A percentile compares a stretch with the other conserved stretches of the same genome.
These are phyloP conservation scores for Listrodromus nycthemerus DNA, from an alignment of 2,888 invertebrate genomes.

Conservation along the genomic window DNA sequence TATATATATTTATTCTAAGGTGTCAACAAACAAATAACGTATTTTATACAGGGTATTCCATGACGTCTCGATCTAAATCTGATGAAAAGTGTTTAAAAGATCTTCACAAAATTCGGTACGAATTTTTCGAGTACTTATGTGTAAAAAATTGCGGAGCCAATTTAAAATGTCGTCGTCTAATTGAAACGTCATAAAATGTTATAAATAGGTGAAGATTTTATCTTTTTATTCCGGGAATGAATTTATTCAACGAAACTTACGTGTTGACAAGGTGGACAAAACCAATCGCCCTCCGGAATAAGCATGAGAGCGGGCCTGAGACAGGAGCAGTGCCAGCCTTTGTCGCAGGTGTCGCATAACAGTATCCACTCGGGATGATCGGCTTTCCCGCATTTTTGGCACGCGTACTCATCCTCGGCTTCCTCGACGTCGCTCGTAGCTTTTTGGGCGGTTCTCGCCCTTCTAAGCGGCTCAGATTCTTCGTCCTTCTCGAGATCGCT, in stretches of 20 bases:
- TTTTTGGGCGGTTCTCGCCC: slow-evolving; percentile 94
- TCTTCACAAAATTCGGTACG: too few species aligned
- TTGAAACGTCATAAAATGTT: too few species aligned
- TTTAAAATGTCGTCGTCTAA: too few species aligned
- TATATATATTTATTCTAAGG: not conserved
- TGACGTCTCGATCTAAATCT: too few species aligned
- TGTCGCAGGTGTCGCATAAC: slow-evolving; percentile 97
- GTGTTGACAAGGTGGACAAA: slow-evolving; percentile 98
- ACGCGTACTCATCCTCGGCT: slow-evolving; percentile 89
- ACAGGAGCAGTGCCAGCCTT: slow-evolving; percentile 99
- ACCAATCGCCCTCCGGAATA: slow-evolving; percentile 99
- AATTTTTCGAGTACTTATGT: too few species aligned
- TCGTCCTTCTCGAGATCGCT: slow-evolving; percentile 92
- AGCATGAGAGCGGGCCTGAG: slow-evolving; percentile 95
- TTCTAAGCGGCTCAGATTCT: slow-evolving; percentile 90
- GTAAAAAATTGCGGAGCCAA: too few species aligned
- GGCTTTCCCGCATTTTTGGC: slow-evolving; percentile 95
- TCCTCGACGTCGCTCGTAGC: slow-evolving; percentile 81
- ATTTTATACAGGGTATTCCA: too few species aligned
- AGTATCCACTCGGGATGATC: slow-evolving; percentile 99
- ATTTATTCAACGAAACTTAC: slow-evolving; percentile 87
- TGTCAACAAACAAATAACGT: not conserved
- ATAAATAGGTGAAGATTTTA: not conserved
- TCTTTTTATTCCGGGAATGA: not conserved
- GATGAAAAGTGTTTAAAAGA: too few species aligned